phyloP scores from a whole-genome alignment of 1,140 invertebrate species.

The Orchesella cincta region DNA sequence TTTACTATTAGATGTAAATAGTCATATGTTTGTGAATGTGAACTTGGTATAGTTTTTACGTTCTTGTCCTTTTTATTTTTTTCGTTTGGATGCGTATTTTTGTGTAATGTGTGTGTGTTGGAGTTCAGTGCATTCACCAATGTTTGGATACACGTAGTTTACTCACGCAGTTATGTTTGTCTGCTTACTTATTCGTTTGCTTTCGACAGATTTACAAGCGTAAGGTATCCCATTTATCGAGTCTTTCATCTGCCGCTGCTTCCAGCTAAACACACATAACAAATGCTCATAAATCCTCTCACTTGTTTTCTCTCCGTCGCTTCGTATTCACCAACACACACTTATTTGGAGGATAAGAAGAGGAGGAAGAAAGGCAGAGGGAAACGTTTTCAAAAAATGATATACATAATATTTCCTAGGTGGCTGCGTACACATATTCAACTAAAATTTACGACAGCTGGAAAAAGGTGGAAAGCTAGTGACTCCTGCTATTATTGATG shows the following conservation, averaged over 20 bases:
- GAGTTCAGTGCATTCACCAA: too few relatives aligned
- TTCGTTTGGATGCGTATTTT: neutral
- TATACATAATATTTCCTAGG: too few relatives aligned
- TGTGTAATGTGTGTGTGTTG: neutral
- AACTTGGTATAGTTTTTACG: too few relatives aligned
- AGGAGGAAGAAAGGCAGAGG: neutral
- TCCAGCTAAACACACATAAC: neutral
- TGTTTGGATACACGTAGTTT: neutral
- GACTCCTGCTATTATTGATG: neutral
- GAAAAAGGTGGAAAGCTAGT: neutral
- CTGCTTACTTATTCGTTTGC: constrained; percentile 6
- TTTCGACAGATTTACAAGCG: constrained; percentile 20
- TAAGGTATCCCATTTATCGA: constrained; percentile 3
- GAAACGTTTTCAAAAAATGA: too few relatives aligned
- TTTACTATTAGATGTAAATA: too few relatives aligned
- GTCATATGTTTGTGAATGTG: too few relatives aligned
- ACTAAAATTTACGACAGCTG: too few relatives aligned
- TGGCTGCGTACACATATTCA: too few relatives aligned
- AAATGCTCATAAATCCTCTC: constrained; percentile 27
- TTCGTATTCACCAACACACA: neutral
- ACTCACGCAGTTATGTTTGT: neutral
- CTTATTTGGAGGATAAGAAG: neutral
- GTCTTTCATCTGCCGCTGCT: constrained; percentile 2
- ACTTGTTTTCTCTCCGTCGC: constrained; percentile 2
- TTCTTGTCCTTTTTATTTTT: neutral